These are phyloP conservation scores for Apamea sordens DNA, from an alignment of 2,888 invertebrate species.

Conservation along the genomic window DNA sequence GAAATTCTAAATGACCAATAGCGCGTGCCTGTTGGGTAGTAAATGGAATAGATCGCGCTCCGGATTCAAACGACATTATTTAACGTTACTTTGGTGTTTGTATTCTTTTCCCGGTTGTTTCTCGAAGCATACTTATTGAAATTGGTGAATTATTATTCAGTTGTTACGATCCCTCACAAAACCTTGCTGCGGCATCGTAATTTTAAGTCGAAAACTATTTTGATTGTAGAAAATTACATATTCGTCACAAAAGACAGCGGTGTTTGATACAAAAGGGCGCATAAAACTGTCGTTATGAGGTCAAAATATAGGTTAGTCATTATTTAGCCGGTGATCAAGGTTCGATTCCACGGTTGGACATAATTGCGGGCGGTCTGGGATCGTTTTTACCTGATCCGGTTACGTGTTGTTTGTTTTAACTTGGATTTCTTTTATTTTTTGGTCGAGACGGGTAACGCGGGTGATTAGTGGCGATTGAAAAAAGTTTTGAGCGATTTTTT, in stretches of 20 bases:
- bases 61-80: conserved; percentile 77
- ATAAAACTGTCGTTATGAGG: conserved; percentile 79
- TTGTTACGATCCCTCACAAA: conserved; percentile 20
- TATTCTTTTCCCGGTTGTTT: conserved; percentile 61
- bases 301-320: conserved; percentile 85
- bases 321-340: conserved; percentile 71
- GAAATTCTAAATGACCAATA: conserved; percentile 80
- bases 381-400: conserved; percentile 81
- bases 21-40: conserved; percentile 75
- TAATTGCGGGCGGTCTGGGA: conserved; percentile 80
- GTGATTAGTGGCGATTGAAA: conserved; percentile 69
- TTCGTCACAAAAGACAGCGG: conserved; percentile 71
- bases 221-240: conserved; percentile 67
- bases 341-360: conserved; percentile 72
- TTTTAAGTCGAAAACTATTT: conserved; percentile 50
- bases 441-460: conserved; percentile 73
- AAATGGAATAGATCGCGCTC: conserved; percentile 77
- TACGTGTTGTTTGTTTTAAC: conserved; percentile 80
- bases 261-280: conserved; percentile 65
- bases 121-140: conserved; percentile 42
- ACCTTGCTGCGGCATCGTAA: conserved; percentile 22
- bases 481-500: conserved; percentile 70
- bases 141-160: conserved; percentile 49
- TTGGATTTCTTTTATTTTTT: conserved; percentile 75
- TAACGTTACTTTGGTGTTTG: conserved; percentile 55